phyloP scores from a whole-genome alignment of 2,888 invertebrate genomes.

The Acronicta psi region DNA sequence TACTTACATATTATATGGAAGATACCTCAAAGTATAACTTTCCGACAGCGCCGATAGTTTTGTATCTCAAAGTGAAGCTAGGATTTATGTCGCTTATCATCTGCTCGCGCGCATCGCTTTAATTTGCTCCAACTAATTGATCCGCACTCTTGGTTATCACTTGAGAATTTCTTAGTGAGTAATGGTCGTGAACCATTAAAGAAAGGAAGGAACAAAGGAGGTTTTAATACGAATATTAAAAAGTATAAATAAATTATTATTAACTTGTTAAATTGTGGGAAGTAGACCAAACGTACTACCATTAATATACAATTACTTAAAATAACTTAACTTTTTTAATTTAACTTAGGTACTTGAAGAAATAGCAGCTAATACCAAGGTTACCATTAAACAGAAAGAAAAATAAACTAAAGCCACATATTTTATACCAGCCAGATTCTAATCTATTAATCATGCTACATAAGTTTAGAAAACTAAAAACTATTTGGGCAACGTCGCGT shows the following conservation, averaged over 20 bases:
- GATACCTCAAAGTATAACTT: conserved; percentile 24
- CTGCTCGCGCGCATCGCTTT: conserved; percentile 30
- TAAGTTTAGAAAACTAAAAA: too few species aligned
- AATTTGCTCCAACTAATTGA: conserved; percentile 50
- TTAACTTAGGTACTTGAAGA: too few species aligned
- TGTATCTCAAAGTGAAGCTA: conserved; percentile 34
- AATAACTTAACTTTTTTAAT: too few species aligned
- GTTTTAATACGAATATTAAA: neutral
- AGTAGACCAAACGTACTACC: too few species aligned
- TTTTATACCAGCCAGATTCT: too few species aligned
- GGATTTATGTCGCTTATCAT: conserved; percentile 52
- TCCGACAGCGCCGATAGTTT: conserved; percentile 37
- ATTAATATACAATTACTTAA: too few species aligned
- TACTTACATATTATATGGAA: conserved; percentile 31
- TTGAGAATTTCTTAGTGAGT: conserved; percentile 21
- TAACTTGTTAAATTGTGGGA: too few species aligned
- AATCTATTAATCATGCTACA: too few species aligned
- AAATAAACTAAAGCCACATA: too few species aligned
- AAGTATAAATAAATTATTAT: neutral
- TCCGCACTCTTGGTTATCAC: conserved; percentile 29
- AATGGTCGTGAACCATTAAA: neutral
- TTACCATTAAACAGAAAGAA: too few species aligned
- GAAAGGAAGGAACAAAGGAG: neutral
- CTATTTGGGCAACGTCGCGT: too few species aligned
- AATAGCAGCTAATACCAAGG: too few species aligned